Evolutionary conservation across 2,888 invertebrate species (phyloP), one percentile per base, ranked within the genome.

Genomic region (Netelia melanura): DNA sequence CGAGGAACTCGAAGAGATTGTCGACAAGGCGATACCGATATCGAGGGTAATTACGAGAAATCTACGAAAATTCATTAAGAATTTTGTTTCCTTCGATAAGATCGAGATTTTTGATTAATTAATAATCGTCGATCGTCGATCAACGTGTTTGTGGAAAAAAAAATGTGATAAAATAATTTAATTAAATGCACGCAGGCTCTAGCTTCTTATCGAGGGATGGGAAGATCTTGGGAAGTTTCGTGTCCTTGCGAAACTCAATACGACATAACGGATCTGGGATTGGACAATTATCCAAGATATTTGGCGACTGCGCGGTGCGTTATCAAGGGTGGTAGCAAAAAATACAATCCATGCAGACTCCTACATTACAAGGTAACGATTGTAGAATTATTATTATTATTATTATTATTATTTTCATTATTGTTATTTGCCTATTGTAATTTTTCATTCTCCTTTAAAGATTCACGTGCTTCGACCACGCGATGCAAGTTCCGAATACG

Each of bases 281-380:
- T 87, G 14, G 89, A 89, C 2, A 86, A 89, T 77, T 92, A 91
- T 76, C 92, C 92, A 2, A 88, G 90, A 75, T 91, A 90, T 68
- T 81, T 92, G 44, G 87, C 89, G 1, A 85, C 71, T 0, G 90
- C 90, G 0, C 86, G 72, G 0, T 92, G 92, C 81, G 88, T 86
- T 3, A 67, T 86, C 9, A 90, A 88, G 43, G 56, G 86, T 11
- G 88, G 89, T 44, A 86, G 86, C 77, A 87, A 76, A 64, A 91
- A 89, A 76, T 88, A 90, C 44, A 88, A 88, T 77, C 86, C 87
- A 38, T 91, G 91, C 86, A 88, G 83, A 74, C 71, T 90, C 23
- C 83, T 90, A 14, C 72, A 89, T 5, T 92, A 92, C 67, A 89
- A 84, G 86, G 91, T 91, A 71, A 87, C 76, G 78, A 38, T 14